Conservation (phyloP, 2,113 vertebrate genomes). For the Marcusenius ussheri region DNA sequence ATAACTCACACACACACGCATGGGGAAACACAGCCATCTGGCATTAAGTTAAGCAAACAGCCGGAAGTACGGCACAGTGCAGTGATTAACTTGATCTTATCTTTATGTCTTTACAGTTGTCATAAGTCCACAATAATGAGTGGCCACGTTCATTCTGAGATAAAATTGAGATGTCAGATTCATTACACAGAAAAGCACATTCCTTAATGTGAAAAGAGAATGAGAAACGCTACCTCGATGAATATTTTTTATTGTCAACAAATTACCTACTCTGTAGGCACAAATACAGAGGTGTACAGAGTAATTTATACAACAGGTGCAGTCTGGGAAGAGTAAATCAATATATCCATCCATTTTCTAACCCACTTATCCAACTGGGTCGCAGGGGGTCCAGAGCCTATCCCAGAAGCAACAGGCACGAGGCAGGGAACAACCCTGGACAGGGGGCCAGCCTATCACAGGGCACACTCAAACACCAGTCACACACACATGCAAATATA, state of each 20-base stretch:
- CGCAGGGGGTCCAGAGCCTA: no score
- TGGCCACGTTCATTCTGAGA: background rate
- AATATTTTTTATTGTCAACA: background rate
- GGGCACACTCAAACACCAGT: no score
- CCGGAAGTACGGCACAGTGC: background rate
- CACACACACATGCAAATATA: background rate
- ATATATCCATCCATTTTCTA: background rate
- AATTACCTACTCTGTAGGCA: background rate
- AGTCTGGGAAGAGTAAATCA: background rate
- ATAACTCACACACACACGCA: background rate
- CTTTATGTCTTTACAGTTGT: conserved; percentile 26
- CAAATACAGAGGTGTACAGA: background rate
- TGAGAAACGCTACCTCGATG: background rate
- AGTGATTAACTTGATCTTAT: conserved; percentile 3
- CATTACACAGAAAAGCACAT: background rate
- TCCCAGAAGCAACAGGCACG: no score
- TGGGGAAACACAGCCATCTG: background rate
- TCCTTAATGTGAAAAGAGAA: background rate
- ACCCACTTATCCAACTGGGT: no score
- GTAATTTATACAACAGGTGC: background rate
- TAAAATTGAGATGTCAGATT: background rate
- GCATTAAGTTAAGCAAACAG: background rate
- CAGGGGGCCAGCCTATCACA: no score
- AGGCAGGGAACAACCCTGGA: no score
- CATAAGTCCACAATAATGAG: conserved; percentile 6